Evolutionary conservation across 2,113 vertebrate genomes (phyloP).

Genomic region (Raja brachyura): DNA sequence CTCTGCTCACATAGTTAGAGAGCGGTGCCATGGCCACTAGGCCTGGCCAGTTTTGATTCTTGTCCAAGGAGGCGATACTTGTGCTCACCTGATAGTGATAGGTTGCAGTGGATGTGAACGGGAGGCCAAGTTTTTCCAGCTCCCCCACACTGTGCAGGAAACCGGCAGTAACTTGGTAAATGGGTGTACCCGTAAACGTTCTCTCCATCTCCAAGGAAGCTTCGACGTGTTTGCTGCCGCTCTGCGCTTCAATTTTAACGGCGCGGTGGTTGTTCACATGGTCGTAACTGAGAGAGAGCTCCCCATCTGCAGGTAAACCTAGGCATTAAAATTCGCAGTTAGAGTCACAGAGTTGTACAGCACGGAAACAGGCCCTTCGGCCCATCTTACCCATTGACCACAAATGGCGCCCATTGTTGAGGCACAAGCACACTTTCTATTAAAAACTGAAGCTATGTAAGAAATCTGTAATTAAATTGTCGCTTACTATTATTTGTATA

Average conservation of each 20-base stretch:
- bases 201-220: slow-evolving; percentile 49
- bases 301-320: slow-evolving; percentile 59
- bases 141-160: slow-evolving; percentile 55
- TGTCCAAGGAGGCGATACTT: not conserved
- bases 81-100: slow-evolving; percentile 60
- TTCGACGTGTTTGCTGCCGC: slow-evolving; percentile 48
- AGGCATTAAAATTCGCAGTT: not conserved
- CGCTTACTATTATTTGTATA: too few relatives aligned
- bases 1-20: too few relatives aligned
- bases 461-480: too few relatives aligned
- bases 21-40: too few relatives aligned
- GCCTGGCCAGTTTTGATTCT: too few relatives aligned
- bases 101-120: slow-evolving; percentile 49
- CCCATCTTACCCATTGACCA: too few relatives aligned
- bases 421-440: not conserved
- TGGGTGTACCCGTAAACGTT: not conserved
- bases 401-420: not conserved
- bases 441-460: too few relatives aligned
- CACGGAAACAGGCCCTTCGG: too few relatives aligned
- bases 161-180: slow-evolving; percentile 47
- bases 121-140: slow-evolving; percentile 52
- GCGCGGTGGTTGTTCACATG: slow-evolving; percentile 44
- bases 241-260: slow-evolving; percentile 48
- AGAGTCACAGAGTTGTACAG: too few relatives aligned
- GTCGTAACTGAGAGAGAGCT: slow-evolving; percentile 46